A percentile compares a stretch with the other conserved stretches of the same genome.
Evolutionary conservation across 2,797 vertebrate species (phyloP).

Genomic region (Pantherophis alleghaniensis): DNA sequence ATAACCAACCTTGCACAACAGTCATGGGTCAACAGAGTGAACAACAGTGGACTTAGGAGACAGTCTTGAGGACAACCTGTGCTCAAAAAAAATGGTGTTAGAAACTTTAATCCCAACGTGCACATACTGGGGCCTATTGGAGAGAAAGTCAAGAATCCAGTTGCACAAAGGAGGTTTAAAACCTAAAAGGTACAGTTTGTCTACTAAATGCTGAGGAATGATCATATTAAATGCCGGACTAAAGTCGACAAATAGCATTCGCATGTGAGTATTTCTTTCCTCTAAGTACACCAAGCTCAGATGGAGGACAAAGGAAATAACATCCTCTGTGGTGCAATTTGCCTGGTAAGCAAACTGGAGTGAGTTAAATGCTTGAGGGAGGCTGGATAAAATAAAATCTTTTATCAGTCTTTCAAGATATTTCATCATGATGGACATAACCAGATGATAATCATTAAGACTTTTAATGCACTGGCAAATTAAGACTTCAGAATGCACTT

Average conservation of each 20-base stretch:
- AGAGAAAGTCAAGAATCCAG: neutral
- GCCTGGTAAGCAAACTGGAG: neutral
- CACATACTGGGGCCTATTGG: neutral
- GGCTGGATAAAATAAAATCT: neutral
- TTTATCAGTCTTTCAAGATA: neutral
- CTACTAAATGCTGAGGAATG: neutral
- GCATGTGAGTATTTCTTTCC: neutral
- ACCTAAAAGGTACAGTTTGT: neutral
- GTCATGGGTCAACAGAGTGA: neutral
- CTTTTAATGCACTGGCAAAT: neutral
- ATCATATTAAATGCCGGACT: neutral
- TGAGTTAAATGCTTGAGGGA: neutral
- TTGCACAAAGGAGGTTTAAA: neutral
- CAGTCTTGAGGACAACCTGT: neutral
- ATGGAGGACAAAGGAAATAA: neutral
- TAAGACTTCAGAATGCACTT: neutral
- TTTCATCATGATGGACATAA: neutral
- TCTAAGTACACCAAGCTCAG: neutral
- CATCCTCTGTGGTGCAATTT: neutral
- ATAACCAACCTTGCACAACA: neutral
- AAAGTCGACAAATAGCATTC: neutral
- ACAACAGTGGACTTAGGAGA: neutral
- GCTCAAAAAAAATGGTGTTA: neutral
- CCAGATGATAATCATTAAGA: neutral
- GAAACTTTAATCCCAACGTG: neutral